Percentiles rank a stretch among this genome's conserved stretches.
These are phyloP conservation scores for Apotomis capreana DNA, from an alignment of 2,888 invertebrate species.

Conservation along the genomic window DNA sequence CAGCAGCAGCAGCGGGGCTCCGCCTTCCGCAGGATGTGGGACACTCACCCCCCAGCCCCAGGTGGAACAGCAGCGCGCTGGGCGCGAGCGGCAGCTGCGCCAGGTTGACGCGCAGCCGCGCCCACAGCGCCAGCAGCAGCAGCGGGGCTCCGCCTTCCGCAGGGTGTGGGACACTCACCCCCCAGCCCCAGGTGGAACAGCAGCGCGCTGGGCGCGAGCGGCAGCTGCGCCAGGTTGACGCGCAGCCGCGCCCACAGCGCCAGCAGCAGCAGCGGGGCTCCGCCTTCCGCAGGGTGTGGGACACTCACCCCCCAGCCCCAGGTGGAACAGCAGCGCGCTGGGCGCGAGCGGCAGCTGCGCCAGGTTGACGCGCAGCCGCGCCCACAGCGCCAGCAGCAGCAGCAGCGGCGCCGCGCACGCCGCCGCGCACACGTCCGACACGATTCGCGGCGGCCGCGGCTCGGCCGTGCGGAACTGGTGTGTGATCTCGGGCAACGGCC, in stretches of 20 bases:
- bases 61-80: conserved; percentile 94
- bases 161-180: conserved; percentile 82
- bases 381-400: conserved; percentile 93
- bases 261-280: too few species aligned
- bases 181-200: too few species aligned
- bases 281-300: too few species aligned
- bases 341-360: conserved; percentile 90
- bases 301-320: conserved; percentile 90
- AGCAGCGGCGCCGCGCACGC: conserved; percentile 92
- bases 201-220: too few species aligned
- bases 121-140: conserved; percentile 93
- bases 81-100: conserved; percentile 90
- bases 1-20: too few species aligned
- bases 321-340: conserved; percentile 94
- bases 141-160: conserved; percentile 93
- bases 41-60: conserved; percentile 90
- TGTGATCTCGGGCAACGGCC: conserved; percentile 83
- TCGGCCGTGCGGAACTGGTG: conserved; percentile 97
- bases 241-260: too few species aligned
- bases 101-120: conserved; percentile 92
- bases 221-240: too few species aligned
- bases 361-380: conserved; percentile 92
- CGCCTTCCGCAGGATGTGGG: too few species aligned
- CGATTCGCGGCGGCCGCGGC: conserved; percentile 92
- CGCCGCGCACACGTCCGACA: conserved; percentile 95